Evolutionary conservation across 30 jellyfish, hydroid and myxozoan genomes (phyloP), one percentile per base, ranked within the genome.

Genomic region (Aurelia aurita): DNA sequence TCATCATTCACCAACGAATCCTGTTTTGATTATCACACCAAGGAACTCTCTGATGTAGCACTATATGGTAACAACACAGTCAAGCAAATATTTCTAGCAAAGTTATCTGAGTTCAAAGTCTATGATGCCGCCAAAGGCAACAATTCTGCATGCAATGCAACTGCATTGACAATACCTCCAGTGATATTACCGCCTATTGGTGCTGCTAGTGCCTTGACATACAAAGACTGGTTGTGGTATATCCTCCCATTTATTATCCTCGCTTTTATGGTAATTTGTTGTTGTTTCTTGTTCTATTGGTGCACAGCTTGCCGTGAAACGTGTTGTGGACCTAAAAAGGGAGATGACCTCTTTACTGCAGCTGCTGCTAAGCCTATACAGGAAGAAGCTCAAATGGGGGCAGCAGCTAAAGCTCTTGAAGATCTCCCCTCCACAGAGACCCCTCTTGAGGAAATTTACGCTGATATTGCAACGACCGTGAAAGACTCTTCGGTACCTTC

Each of bases 281-380:
- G 93, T 63, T 83, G 93, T 61, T 46, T 83, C n/a, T 18, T 83
- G 76, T 83, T 29, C 58, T 83, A 83, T 58, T 83, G 93, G 93
- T 83, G 93, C 74, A 43, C 60, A 13, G 83, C 93, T n/a, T 83
- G 86, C 51, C 84, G 93, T 66, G 87, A 83, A 66, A 32, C 73
- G 43, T 83, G 86, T 47, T 63, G 93, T 34, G 87, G 86, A 1
- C 71, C 72, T 10, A 83, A 69, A 63, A 83, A 83, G 74, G 74
- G 43, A 14, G 67, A 58, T 10, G 93, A 60, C 35, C 72, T 75
- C 12, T 83, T 83, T 45, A 23, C 87, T 8, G 93, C 86, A 2
- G 82, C 84, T 3, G 93, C 85, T 0, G 91, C 93, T 2, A 65
- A 58, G 44, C 74, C 87, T 3, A 59, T 69, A 0, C 72, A 71